These are phyloP conservation scores for Pseudorectes ferrugineus DNA, from an alignment of 2,113 vertebrate genomes.

Conservation along the genomic window DNA sequence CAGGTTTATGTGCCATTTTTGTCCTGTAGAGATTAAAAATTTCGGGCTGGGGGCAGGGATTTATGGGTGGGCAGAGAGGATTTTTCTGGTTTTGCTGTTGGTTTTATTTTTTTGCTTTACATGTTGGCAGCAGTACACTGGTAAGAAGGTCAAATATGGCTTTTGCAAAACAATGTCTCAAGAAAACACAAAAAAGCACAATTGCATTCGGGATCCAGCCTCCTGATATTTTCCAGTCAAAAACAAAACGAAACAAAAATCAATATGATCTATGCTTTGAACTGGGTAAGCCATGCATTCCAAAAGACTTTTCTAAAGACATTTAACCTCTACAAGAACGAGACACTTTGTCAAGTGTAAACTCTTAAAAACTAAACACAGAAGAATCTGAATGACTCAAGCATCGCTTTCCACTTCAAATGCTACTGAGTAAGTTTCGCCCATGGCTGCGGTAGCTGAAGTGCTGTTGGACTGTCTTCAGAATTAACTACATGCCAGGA, in stretches of 20 bases:
- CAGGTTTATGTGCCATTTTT: constrained; percentile 66
- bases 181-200: constrained; percentile 20
- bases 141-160: constrained; percentile 54
- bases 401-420: constrained; percentile 25
- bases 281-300: background rate
- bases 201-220: background rate
- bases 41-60: background rate
- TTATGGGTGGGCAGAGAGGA: background rate
- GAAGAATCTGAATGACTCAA: background rate
- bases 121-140: constrained; percentile 22
- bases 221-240: constrained; percentile 3
- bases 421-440: background rate
- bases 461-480: constrained; percentile 11
- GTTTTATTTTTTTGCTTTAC: background rate
- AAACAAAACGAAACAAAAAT: background rate
- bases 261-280: background rate
- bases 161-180: constrained; percentile 44
- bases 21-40: constrained; percentile 52
- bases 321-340: background rate
- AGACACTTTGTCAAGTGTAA: constrained; percentile 13
- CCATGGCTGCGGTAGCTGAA: background rate
- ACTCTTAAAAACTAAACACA: constrained; percentile 14
- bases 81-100: background rate
- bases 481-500: background rate
- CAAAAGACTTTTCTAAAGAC: background rate